These are phyloP conservation scores for Tenthredo livida DNA, from an alignment of 2,888 invertebrate genomes.

Conservation along the genomic window DNA sequence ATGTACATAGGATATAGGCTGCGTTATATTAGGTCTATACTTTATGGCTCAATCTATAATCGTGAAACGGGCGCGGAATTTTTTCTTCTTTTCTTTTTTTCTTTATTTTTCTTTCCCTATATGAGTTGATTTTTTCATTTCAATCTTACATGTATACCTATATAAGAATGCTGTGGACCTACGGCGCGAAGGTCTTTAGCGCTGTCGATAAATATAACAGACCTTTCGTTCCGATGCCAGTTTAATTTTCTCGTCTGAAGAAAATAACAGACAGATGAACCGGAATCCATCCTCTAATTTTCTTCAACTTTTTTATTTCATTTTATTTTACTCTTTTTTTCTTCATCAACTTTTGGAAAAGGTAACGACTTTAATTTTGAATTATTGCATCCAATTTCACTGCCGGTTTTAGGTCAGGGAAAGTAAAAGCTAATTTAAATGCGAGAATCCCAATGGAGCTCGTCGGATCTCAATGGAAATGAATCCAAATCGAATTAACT, in stretches of 20 bases:
- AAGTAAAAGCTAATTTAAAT: constrained; percentile 43
- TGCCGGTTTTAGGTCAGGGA: background rate
- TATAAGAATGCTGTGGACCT: background rate
- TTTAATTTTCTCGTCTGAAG: constrained; percentile 41
- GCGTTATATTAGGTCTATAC: background rate
- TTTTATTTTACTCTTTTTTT: background rate
- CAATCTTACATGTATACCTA: background rate
- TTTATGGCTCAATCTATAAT: background rate
- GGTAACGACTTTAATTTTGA: constrained; percentile 23
- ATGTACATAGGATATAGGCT: background rate
- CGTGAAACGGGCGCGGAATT: background rate
- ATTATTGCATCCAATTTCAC: constrained; percentile 27
- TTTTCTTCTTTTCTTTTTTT: background rate
- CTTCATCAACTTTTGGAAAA: background rate
- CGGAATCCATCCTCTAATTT: constrained; percentile 37
- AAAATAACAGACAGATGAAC: background rate
- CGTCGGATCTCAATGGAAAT: constrained; percentile 48
- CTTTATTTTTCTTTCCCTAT: background rate
- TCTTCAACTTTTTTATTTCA: background rate
- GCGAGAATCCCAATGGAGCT: constrained; percentile 36
- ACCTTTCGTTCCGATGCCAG: constrained; percentile 37
- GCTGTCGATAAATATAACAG: constrained; percentile 48
- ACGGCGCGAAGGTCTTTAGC: constrained; percentile 1
- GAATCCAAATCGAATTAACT: constrained; percentile 52
- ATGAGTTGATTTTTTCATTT: background rate